These are phyloP conservation scores for Pocillopora verrucosa DNA, from an alignment of 64 coral and sea anemone genomes.

Conservation along the genomic window DNA sequence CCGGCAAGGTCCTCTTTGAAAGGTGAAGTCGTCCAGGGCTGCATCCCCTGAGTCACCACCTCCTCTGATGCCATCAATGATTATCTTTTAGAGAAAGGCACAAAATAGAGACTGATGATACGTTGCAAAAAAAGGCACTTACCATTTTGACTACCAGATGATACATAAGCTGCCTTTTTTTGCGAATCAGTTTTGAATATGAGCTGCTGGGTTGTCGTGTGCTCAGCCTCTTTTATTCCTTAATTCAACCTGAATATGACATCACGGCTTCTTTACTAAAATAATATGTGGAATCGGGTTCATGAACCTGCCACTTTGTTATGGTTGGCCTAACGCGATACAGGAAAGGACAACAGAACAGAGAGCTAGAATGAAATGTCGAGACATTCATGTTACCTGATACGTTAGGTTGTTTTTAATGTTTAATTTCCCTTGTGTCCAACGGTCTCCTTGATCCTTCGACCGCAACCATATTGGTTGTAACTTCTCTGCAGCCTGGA, in stretches of 20 bases:
- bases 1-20: slow-evolving; percentile 2
- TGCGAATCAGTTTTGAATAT: too few species aligned
- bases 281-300: too few species aligned
- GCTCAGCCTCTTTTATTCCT: too few species aligned
- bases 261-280: too few species aligned
- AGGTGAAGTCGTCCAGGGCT: not conserved
- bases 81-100: not conserved
- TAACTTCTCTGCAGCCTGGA: not conserved
- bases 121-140: not conserved
- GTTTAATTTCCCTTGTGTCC: slow-evolving; percentile 23
- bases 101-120: not conserved
- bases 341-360: too few species aligned
- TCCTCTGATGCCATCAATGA: slow-evolving; percentile 20
- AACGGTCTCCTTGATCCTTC: slow-evolving; percentile 30
- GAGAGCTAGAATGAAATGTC: too few species aligned
- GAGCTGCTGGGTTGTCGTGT: too few species aligned
- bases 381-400: slow-evolving; percentile 11
- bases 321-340: too few species aligned
- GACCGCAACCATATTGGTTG: slow-evolving; percentile 30
- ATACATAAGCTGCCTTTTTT: too few species aligned
- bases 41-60: slow-evolving; percentile 3
- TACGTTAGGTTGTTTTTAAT: slow-evolving; percentile 1
- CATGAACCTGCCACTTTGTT: too few species aligned
- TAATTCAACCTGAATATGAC: too few species aligned
- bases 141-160: too few species aligned